phyloP scores from a whole-genome alignment of 2,113 vertebrate genomes.

The Corynorhinus townsendii region DNA sequence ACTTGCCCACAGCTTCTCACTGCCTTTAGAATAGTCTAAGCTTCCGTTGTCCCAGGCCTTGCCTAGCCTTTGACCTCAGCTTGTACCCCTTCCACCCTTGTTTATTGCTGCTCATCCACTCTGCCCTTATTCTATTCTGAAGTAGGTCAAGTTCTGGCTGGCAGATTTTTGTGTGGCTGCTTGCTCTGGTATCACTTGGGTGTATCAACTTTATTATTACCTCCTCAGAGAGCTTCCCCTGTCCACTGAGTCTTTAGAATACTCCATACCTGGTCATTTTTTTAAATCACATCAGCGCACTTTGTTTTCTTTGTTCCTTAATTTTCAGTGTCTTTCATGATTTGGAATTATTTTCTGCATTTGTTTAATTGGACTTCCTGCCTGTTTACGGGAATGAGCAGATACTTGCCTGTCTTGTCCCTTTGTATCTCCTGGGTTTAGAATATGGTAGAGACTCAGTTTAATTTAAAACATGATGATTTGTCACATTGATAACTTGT shows the following conservation, averaged over 20 bases:
- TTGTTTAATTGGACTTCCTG: not conserved
- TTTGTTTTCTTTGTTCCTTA: not conserved
- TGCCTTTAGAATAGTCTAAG: not conserved
- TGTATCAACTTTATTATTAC: not conserved
- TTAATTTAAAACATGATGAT: constrained; percentile 8
- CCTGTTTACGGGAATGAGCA: not conserved
- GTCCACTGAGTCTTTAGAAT: not conserved
- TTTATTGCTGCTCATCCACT: not conserved
- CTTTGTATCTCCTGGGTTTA: not conserved
- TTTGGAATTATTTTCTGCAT: not conserved
- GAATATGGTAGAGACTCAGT: not conserved
- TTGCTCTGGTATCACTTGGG: not conserved
- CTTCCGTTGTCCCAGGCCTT: not conserved
- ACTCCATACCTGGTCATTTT: not conserved
- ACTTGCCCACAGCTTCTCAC: not conserved
- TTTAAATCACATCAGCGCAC: not conserved
- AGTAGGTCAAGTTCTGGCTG: not conserved
- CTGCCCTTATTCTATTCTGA: not conserved
- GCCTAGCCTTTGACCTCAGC: not conserved
- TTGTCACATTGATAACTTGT: not conserved
- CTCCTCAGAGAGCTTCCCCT: not conserved
- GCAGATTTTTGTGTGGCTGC: not conserved
- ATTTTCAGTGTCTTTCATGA: not conserved
- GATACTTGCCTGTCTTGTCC: not conserved
- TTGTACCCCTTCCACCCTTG: not conserved